Evolutionary conservation across 1,140 invertebrate genomes (phyloP).

Genomic region (Drosophila varians): DNA sequence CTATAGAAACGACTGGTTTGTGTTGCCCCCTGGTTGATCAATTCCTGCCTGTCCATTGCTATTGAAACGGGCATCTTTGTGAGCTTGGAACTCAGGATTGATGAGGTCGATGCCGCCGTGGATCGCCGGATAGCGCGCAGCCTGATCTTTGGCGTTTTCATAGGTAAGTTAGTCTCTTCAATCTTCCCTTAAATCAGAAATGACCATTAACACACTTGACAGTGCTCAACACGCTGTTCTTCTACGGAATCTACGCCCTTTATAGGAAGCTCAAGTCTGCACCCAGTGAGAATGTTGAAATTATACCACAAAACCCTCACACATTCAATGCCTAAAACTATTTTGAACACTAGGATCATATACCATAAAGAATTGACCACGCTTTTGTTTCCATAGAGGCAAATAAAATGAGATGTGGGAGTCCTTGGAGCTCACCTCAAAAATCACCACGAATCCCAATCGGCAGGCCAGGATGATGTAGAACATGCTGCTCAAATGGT

Average conservation of each 20-base stretch:
- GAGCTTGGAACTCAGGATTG: constrained; percentile 73
- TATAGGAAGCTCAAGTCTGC: constrained; percentile 67
- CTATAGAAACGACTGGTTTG: constrained; percentile 73
- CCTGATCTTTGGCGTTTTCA: constrained; percentile 74
- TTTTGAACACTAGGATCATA: not conserved
- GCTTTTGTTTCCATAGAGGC: constrained; percentile 17
- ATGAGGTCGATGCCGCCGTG: constrained; percentile 74
- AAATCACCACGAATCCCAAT: constrained; percentile 95
- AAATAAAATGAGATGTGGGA: constrained; percentile 19
- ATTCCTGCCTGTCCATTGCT: constrained; percentile 63
- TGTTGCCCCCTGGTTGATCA: constrained; percentile 79
- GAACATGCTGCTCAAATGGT: constrained; percentile 90
- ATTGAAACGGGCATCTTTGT: constrained; percentile 73
- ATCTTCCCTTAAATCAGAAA: not conserved
- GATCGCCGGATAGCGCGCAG: constrained; percentile 75
- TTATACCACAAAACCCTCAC: constrained; percentile 27
- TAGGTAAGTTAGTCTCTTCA: constrained; percentile 31
- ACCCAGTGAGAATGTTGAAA: constrained; percentile 63
- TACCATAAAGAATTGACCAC: constrained; percentile 3
- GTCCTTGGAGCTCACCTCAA: constrained; percentile 89
- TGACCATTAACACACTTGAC: not conserved
- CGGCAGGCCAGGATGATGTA: constrained; percentile 96
- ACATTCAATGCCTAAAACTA: constrained; percentile 20
- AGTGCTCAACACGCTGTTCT: constrained; percentile 71
- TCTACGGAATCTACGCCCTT: constrained; percentile 69